Base-by-base conservation (phyloP, 2,797 vertebrate species). In the Morus bassanus region DNA sequence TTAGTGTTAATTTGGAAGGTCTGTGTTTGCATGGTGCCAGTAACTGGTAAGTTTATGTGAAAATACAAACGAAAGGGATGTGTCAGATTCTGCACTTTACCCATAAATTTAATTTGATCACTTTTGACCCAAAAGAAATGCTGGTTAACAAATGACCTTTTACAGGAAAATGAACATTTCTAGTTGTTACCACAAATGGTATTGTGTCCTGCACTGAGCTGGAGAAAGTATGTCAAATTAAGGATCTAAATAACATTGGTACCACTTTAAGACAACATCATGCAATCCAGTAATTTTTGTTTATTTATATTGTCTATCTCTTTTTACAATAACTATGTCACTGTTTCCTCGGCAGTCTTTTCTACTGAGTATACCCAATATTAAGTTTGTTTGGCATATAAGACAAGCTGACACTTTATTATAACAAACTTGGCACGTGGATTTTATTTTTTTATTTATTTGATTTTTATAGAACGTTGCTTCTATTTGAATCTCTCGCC, bases 331-430 rank as follows among this genome's bases (percentile, higher is more conserved):
- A 79, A 28, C 37, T 91, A 6, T 79, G 79, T 79, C 85, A 25
- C 88, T 85, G 25, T 70, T 86, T 82, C 90, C 90, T 84, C 67
- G 2, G 89, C 79, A 80, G 85, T 79, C 11, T 3, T 95, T 95
- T 95, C 91, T 54, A 78, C 76, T 95, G 83, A 93, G 56, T 88
- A 79, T 82, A 89, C 82, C 35, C 74, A 37, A 24, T 88, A 77
- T 76, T 82, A 60, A 56, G 59, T 78, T 96, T 89, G n/a, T 85
- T 96, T 95, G 88, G 88, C 63, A 64, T 61, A 4, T 82, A 41
- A 95, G 88, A 48, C 92, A 70, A 91, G 82, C 95, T 97, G 96
- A 97, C 94, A 96, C 97, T 97, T 97, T 97, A 89, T 92, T 88
- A 46, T 95, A 91, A 77, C 93, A 51, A 88, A 94, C 86, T 97